Percentiles rank a stretch among this genome's conserved stretches.
phyloP scores from a whole-genome alignment of 2,888 invertebrate species.

The Rhaphigaster nebulosa region DNA sequence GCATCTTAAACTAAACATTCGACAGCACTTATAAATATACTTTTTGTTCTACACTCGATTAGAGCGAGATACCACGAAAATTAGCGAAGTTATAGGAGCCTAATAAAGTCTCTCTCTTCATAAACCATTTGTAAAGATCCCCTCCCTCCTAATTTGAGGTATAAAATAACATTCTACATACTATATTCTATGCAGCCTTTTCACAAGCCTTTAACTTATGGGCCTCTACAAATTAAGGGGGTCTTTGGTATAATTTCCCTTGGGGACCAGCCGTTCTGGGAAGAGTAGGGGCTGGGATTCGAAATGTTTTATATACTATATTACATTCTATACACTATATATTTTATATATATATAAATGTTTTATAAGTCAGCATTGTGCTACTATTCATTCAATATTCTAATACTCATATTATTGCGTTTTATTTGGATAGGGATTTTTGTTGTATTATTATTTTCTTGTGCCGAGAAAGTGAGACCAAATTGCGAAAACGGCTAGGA shows the following conservation, averaged over 20 bases:
- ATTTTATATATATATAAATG: too few species aligned
- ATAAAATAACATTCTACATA: not conserved
- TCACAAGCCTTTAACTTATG: not conserved
- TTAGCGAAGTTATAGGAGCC: not conserved
- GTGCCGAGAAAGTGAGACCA: too few species aligned
- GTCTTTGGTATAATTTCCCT: constrained; percentile 4
- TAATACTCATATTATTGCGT: too few species aligned
- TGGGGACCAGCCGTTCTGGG: not conserved
- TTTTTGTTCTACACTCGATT: not conserved
- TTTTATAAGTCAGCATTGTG: not conserved
- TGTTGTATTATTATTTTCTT: too few species aligned
- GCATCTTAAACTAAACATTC: too few species aligned
- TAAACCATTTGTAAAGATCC: not conserved
- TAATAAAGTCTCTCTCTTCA: not conserved
- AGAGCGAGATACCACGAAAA: not conserved
- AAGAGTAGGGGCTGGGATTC: not conserved
- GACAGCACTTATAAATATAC: too few species aligned
- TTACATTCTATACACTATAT: not conserved
- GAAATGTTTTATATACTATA: not conserved
- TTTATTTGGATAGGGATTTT: too few species aligned
- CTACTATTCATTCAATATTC: too few species aligned
- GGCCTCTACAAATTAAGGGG: not conserved
- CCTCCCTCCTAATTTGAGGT: not conserved
- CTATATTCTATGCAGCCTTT: not conserved
- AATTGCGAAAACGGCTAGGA: too few species aligned